Evolutionary conservation across 2,888 invertebrate genomes (phyloP), one percentile per base, ranked within the genome.

Genomic region (Sinohyriopsis cumingii): DNA sequence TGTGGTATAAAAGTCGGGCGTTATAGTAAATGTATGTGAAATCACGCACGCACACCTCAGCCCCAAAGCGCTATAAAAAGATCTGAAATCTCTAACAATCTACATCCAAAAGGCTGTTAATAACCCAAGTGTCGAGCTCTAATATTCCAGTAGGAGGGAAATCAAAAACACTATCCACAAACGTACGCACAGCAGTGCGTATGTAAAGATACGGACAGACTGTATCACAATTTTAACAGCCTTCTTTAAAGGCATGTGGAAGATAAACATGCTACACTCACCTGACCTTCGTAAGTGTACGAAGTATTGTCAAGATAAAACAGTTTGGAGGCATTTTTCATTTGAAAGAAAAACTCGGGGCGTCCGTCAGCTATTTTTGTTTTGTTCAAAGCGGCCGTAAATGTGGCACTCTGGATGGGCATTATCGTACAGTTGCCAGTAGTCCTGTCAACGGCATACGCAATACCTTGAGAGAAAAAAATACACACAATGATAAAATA

Each of bases 361-460:
- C 64, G 33, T 5, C 57, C 57, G 22, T 22, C 57, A 57, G 33
- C 53, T 7, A 59, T 53, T 9, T 67, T 0, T 9, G 55, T 33
- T 18, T 56, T 70, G 33, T 79, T 76, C 3, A 82, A 62, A 22
- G 73, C 68, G 2, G 80, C 68, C 55, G 80, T 82, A 68, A 81
- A 82, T 0, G 77, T 80, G 2, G 75, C 72, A 68, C 81, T 82
- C 56, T 76, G 76, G 33, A 85, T 82, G 5, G 84, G 83, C 2
- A 76, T 70, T 53, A 82, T 81, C 4, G 79, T 77, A 63, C 86
- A 86, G 73, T 86, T 86, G 3, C 79, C 80, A 20, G 73, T 63
- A 1, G 72, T 65, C 24, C 76, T 78, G 76, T 86, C 84, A 3
- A 84, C 81, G 20, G 80, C 81, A 69, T 86, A 86, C 12, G 84